These are phyloP conservation scores for Fabriciana adippe DNA, from an alignment of 2,888 invertebrate genomes.

Conservation along the genomic window DNA sequence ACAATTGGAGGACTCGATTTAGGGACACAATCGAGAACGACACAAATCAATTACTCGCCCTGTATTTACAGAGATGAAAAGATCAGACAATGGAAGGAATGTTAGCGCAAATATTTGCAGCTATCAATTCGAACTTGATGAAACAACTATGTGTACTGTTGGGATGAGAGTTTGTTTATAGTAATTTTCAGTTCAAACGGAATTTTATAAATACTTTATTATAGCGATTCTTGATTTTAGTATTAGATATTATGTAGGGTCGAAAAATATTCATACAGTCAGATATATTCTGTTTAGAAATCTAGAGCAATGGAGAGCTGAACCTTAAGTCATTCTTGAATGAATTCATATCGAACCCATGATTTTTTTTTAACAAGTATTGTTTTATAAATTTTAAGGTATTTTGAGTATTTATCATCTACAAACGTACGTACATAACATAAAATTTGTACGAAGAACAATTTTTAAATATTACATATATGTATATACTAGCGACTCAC, in stretches of 20 bases:
- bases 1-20: conserved; percentile 3
- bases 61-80: conserved; percentile 34
- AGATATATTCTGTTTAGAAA: too few species aligned
- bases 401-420: too few species aligned
- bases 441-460: too few species aligned
- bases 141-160: background rate
- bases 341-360: too few species aligned
- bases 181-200: background rate
- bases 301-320: too few species aligned
- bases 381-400: too few species aligned
- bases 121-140: conserved; percentile 25
- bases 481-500: too few species aligned
- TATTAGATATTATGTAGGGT: background rate
- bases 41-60: conserved; percentile 33
- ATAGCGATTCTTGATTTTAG: background rate
- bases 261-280: too few species aligned
- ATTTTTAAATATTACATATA: too few species aligned
- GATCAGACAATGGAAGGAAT: conserved; percentile 27
- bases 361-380: too few species aligned
- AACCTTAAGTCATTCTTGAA: too few species aligned
- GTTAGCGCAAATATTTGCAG: conserved; percentile 34
- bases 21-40: conserved; percentile 6
- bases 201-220: background rate
- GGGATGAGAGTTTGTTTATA: conserved; percentile 3
- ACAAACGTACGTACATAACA: too few species aligned